Evolutionary conservation across 2,113 vertebrate species (phyloP).

Genomic region (Pangasianodon gigas): DNA sequence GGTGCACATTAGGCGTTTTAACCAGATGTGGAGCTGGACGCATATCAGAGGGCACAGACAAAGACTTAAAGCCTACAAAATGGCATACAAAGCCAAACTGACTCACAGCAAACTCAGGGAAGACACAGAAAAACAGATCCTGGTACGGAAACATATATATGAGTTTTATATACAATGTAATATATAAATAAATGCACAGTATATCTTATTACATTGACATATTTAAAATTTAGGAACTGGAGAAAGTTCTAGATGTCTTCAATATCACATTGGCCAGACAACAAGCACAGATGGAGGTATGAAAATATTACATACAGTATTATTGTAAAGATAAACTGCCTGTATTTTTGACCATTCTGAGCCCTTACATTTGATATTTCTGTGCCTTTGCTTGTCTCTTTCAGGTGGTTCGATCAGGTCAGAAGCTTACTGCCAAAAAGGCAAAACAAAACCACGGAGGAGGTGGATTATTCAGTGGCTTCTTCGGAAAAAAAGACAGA

Average conservation of each 20-base stretch:
- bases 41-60: conserved; percentile 82
- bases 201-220: background rate
- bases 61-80: conserved; percentile 83
- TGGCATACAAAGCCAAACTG: conserved; percentile 81
- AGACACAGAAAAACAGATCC: conserved; percentile 80
- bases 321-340: background rate
- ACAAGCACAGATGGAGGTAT: conserved; percentile 92
- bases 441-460: conserved; percentile 77
- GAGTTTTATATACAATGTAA: background rate
- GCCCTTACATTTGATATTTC: background rate
- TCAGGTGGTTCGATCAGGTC: conserved; percentile 89
- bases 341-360: background rate
- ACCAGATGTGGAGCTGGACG: conserved; percentile 88
- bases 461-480: conserved; percentile 84
- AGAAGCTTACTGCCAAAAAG: conserved; percentile 85
- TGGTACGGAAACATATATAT: conserved; percentile 73
- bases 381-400: conserved; percentile 20
- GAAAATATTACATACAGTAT: background rate
- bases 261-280: conserved; percentile 90
- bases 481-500: conserved; percentile 83
- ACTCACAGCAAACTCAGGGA: conserved; percentile 79
- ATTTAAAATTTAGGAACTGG: conserved; percentile 78
- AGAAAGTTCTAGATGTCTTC: conserved; percentile 90
- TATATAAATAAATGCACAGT: background rate
- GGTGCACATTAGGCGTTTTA: conserved; percentile 79